Percentiles rank a stretch among this genome's conserved stretches.
Conservation (phyloP, 2,797 vertebrate species). For the Luscinia megarhynchos region DNA sequence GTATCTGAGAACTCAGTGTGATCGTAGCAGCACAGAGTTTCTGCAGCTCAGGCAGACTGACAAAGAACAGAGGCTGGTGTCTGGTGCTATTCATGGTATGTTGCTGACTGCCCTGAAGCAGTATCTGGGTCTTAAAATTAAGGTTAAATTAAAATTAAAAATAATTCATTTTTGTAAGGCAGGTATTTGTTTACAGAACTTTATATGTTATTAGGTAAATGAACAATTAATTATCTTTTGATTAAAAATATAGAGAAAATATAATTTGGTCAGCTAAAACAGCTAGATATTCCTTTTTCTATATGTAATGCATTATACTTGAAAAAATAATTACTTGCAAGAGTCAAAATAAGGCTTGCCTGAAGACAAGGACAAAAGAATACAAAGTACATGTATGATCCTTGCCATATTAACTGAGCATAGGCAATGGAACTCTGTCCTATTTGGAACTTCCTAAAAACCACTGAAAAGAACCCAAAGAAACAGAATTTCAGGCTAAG, state of each 20-base stretch:
- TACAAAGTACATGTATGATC: background rate
- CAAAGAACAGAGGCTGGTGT: conserved; percentile 82
- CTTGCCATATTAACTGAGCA: background rate
- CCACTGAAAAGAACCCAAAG: background rate
- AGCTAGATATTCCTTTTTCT: background rate
- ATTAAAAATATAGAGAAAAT: background rate
- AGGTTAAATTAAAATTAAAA: background rate
- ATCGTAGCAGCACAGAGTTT: conserved; percentile 80
- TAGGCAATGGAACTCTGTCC: background rate
- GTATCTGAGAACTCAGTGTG: conserved; percentile 58
- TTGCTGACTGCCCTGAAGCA: background rate
- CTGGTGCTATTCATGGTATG: conserved; percentile 77
- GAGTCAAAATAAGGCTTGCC: background rate
- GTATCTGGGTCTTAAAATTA: background rate
- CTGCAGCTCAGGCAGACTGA: conserved; percentile 81
- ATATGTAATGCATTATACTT: background rate
- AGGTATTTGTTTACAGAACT: background rate
- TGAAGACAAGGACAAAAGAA: background rate
- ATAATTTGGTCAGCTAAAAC: background rate
- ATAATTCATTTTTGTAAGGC: background rate
- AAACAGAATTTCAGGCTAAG: background rate
- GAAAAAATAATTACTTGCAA: background rate
- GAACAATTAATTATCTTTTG: background rate
- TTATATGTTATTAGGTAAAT: background rate
- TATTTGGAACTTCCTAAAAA: background rate